Evolutionary conservation across 2,888 invertebrate genomes (phyloP).

Genomic region (Pyrrhosoma nymphula): DNA sequence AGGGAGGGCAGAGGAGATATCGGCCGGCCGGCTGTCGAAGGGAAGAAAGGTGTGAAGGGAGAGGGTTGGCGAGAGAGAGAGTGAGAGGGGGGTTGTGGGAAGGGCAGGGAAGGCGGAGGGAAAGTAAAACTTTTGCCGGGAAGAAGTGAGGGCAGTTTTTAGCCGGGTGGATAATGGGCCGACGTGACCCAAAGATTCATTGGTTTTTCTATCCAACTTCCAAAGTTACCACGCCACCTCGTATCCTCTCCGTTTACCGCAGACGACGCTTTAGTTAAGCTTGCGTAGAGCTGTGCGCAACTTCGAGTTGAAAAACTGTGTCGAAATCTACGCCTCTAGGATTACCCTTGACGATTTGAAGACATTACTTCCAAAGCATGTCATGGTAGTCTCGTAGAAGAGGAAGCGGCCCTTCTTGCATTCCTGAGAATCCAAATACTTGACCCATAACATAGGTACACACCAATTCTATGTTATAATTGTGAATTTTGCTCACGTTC

Average conservation of each 20-base stretch:
- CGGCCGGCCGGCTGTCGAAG: not conserved
- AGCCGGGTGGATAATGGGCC: not conserved
- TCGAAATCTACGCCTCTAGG: not conserved
- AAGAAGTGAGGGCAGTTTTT: not conserved
- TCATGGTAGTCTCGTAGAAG: no score
- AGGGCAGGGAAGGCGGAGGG: not conserved
- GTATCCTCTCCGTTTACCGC: not conserved
- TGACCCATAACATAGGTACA: no score
- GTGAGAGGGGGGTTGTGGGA: not conserved
- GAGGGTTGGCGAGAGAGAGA: no score
- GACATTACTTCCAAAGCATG: not conserved
- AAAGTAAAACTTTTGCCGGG: not conserved
- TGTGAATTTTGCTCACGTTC: no score
- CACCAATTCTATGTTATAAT: no score
- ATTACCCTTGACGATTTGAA: not conserved
- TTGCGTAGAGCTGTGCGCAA: not conserved
- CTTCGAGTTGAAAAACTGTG: not conserved
- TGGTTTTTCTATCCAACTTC: not conserved
- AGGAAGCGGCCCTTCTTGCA: no score
- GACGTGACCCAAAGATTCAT: not conserved
- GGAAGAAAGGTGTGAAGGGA: not conserved
- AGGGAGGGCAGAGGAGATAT: not conserved
- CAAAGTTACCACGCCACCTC: not conserved
- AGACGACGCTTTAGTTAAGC: not conserved
- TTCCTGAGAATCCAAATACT: no score